phyloP scores from a whole-genome alignment of 2,797 vertebrate genomes.

The Tokudaia tokunoshimensis region DNA sequence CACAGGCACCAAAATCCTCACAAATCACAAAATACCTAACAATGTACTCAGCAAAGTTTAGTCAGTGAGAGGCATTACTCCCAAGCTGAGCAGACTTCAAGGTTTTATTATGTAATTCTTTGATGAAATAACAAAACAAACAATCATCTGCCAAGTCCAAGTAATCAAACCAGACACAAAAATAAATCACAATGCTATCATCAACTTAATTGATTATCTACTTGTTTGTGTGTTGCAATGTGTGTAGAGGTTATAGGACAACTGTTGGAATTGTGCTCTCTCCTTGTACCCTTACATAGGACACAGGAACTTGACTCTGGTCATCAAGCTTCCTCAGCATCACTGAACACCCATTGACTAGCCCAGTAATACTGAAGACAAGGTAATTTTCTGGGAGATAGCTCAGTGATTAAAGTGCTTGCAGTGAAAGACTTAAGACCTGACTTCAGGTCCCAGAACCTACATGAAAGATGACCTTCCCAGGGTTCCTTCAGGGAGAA shows the following conservation, averaged over 20 bases:
- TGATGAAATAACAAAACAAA: not conserved
- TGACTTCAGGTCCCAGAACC: not conserved
- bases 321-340: not conserved
- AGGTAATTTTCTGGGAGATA: not conserved
- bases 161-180: not conserved
- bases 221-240: not conserved
- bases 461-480: not conserved
- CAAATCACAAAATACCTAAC: not conserved
- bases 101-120: not conserved
- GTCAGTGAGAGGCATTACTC: not conserved
- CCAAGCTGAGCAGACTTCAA: not conserved
- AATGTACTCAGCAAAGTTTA: not conserved
- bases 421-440: not conserved
- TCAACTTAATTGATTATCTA: too few species aligned
- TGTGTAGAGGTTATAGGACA: not conserved
- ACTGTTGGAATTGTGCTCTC: not conserved
- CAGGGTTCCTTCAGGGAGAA: not conserved
- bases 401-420: not conserved
- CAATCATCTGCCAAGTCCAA: not conserved
- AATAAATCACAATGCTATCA: not conserved
- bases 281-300: not conserved
- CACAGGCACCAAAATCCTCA: not conserved
- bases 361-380: not conserved
- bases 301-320: not conserved
- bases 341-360: not conserved